phyloP scores from a whole-genome alignment of 2,113 vertebrate species.

The Danio rerio region GRCz12tu NC_133182.1:79856001-79856500 shows the following conservation, averaged over 20 bases:
- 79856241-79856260: conserved; percentile 2
- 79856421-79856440: background rate
- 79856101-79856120: background rate
- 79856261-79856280: background rate
- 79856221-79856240: background rate
- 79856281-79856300: conserved; percentile 1
- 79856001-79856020: background rate
- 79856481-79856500: conserved; percentile 17
- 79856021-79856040: background rate
- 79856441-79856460: background rate
- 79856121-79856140: background rate
- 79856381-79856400: background rate
- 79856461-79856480: background rate
- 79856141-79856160: background rate
- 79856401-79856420: background rate
- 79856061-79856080: background rate
- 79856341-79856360: too few species aligned
- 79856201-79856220: background rate
- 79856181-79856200: background rate
- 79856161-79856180: background rate
- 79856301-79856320: background rate
- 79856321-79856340: background rate
- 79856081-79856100: background rate
- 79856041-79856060: background rate
- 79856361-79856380: background rate